Evolutionary conservation across 2,113 vertebrate genomes (phyloP).

Genomic region (Phrynosoma blainvillii): DNA sequence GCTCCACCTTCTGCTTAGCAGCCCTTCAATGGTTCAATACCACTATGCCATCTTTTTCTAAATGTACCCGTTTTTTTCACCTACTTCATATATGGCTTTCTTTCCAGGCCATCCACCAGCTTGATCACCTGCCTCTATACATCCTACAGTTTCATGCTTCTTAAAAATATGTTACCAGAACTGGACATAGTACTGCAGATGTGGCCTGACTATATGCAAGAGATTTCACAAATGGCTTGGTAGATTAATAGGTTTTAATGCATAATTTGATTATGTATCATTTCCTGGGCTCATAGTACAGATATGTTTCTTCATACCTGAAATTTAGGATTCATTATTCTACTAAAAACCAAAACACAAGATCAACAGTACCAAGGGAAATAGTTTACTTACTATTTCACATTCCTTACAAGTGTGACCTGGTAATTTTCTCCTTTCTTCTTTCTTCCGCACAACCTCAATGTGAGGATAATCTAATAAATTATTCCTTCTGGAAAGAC

Average conservation of each 20-base stretch:
- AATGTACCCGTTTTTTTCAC: not conserved
- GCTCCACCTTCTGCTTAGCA: not conserved
- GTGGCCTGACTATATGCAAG: not conserved
- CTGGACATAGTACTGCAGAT: not conserved
- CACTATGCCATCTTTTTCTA: not conserved
- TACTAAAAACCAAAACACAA: not conserved
- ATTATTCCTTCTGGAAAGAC: constrained; percentile 72
- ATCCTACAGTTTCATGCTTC: not conserved
- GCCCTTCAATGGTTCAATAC: not conserved
- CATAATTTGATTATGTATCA: not conserved
- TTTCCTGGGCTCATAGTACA: not conserved
- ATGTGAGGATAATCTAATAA: constrained; percentile 85
- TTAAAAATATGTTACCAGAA: not conserved
- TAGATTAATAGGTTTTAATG: not conserved
- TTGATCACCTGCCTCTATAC: not conserved
- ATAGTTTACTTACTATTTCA: constrained; percentile 86
- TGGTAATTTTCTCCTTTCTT: constrained; percentile 92
- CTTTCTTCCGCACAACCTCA: constrained; percentile 93
- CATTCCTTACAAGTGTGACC: constrained; percentile 97
- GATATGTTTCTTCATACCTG: not conserved
- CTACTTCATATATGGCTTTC: not conserved
- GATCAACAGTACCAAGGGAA: not conserved
- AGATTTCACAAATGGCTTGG: not conserved
- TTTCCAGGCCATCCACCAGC: not conserved
- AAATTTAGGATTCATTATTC: not conserved